phyloP scores from a whole-genome alignment of 1,140 invertebrate species.

The Drosophila sp. region DNA sequence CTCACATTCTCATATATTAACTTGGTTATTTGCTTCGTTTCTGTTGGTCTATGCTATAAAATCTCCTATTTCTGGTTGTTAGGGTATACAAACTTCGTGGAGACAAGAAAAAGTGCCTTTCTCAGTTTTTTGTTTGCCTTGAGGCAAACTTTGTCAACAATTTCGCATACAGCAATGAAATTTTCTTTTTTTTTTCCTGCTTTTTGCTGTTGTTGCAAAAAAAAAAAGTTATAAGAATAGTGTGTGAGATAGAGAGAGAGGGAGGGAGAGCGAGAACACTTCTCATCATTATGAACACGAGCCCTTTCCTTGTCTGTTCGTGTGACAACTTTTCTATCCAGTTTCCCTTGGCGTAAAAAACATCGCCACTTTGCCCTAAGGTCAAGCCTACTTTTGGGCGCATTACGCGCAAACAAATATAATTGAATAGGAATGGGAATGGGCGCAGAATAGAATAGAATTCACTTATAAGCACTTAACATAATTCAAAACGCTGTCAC shows the following conservation, averaged over 20 bases:
- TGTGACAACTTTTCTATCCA: conserved; percentile 61
- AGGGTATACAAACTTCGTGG: not conserved
- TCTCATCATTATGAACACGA: conserved; percentile 64
- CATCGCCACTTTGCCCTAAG: conserved; percentile 49
- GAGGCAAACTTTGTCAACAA: conserved; percentile 80
- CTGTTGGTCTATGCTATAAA: too few species aligned
- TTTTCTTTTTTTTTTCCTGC: conserved; percentile 33
- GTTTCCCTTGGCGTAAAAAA: conserved; percentile 22
- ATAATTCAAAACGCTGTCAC: conserved; percentile 59
- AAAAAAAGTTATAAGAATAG: conserved; percentile 31
- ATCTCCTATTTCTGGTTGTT: not conserved
- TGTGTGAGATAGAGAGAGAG: conserved; percentile 6
- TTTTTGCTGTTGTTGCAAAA: conserved; percentile 70
- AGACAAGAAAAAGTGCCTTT: not conserved
- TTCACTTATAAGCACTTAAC: conserved; percentile 48
- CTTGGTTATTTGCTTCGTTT: too few species aligned
- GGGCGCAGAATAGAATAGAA: conserved; percentile 20
- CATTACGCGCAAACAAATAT: conserved; percentile 68
- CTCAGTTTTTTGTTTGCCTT: conserved; percentile 66
- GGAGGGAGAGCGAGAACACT: conserved; percentile 21
- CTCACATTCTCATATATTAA: too few species aligned
- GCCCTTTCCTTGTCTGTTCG: conserved; percentile 23
- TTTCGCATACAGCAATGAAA: conserved; percentile 77
- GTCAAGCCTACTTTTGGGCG: conserved; percentile 65
- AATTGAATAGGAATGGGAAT: conserved; percentile 37